phyloP scores from a whole-genome alignment of 2,113 vertebrate genomes.

The Sylvia atricapilla region DNA sequence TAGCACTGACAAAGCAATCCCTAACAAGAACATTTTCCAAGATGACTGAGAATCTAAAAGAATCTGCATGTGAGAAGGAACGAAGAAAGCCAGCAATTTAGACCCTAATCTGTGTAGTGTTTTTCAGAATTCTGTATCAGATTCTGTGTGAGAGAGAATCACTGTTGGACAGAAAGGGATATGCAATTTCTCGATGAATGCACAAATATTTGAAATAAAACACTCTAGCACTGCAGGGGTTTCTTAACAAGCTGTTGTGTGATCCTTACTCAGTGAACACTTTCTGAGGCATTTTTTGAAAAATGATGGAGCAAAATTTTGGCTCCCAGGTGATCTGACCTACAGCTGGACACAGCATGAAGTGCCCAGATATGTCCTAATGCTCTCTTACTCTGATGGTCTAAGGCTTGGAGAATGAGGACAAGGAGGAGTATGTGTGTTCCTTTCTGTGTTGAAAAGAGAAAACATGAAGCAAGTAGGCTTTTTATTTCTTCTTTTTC shows the following conservation, averaged over 20 bases:
- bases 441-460: neutral
- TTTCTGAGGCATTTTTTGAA: neutral
- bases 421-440: accelerated
- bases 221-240: neutral
- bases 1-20: neutral
- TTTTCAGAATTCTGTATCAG: neutral
- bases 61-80: neutral
- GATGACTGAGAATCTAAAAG: neutral
- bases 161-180: neutral
- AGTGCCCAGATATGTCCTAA: neutral
- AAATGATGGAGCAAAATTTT: neutral
- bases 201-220: neutral
- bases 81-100: neutral
- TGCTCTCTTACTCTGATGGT: neutral
- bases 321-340: neutral
- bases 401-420: neutral
- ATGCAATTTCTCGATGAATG: neutral
- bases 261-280: neutral
- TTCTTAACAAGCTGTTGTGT: neutral
- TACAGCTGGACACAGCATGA: neutral
- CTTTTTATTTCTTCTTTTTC: neutral
- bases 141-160: neutral
- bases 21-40: neutral
- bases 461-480: neutral
- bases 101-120: neutral